Conservation (phyloP, 1,140 invertebrate genomes). For the Augochlora pura region DNA sequence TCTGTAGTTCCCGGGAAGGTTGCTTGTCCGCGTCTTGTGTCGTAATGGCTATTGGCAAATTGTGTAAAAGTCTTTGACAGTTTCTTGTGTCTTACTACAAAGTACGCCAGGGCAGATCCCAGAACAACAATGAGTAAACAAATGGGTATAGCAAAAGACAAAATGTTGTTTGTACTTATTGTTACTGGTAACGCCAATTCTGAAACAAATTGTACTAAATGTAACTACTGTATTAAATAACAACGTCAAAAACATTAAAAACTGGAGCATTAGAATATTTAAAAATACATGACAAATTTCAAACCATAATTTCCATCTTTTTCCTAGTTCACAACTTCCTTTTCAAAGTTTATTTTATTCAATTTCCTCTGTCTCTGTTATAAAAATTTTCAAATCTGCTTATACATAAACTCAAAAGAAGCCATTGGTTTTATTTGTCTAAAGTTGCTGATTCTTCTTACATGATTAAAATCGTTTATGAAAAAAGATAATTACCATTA, state of each 20-base stretch:
- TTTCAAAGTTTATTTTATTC: too few species aligned
- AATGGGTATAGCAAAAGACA: slow-evolving; percentile 76
- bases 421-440: too few species aligned
- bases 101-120: slow-evolving; percentile 83
- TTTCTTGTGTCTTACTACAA: slow-evolving; percentile 86
- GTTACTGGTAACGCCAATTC: slow-evolving; percentile 58
- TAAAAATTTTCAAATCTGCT: too few species aligned
- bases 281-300: too few species aligned
- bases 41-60: slow-evolving; percentile 93
- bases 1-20: slow-evolving; percentile 87
- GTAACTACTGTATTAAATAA: background rate
- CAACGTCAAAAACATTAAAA: background rate
- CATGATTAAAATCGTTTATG: background rate
- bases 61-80: slow-evolving; percentile 89
- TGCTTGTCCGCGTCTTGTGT: slow-evolving; percentile 90
- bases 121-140: slow-evolving; percentile 82
- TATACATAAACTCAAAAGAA: too few species aligned
- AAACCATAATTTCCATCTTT: too few species aligned
- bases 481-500: slow-evolving; percentile 69
- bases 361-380: too few species aligned
- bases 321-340: too few species aligned
- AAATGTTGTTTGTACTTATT: slow-evolving; percentile 73
- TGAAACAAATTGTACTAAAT: slow-evolving; percentile 31
- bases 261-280: too few species aligned
- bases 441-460: too few species aligned